These are phyloP conservation scores for Drosophila anomelani DNA, from an alignment of 2,888 invertebrate species.

Conservation along the genomic window DNA sequence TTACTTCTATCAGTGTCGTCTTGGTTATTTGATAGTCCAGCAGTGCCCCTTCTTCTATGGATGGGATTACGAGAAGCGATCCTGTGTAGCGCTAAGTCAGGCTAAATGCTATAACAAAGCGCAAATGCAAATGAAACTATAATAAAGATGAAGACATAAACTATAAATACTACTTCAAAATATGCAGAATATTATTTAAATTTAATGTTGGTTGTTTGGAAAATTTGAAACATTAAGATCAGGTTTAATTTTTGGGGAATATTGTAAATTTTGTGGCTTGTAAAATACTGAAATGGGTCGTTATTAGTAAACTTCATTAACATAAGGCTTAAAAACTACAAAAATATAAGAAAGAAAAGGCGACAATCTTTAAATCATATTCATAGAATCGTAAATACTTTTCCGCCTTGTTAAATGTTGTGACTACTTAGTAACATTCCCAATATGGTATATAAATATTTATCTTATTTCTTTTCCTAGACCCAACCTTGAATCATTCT, in stretches of 20 bases:
- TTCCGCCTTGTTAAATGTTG: too few species aligned
- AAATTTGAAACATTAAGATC: not conserved
- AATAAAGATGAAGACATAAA: not conserved
- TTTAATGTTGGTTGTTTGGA: not conserved
- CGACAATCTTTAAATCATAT: too few species aligned
- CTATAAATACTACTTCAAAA: not conserved
- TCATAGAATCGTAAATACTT: too few species aligned
- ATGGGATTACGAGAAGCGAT: slow-evolving; percentile 78
- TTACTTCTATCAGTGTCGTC: slow-evolving; percentile 80
- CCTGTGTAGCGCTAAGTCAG: slow-evolving; percentile 65
- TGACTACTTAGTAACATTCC: not conserved
- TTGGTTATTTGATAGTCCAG: slow-evolving; percentile 81
- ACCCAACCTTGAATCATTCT: slow-evolving; percentile 15
- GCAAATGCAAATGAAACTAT: slow-evolving; percentile 13
- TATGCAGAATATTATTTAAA: not conserved
- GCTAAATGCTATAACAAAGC: slow-evolving; percentile 66
- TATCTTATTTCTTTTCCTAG: not conserved
- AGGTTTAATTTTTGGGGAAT: not conserved
- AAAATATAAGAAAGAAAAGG: not conserved
- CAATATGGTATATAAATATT: not conserved
- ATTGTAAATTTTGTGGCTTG: too few species aligned
- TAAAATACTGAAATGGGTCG: not conserved
- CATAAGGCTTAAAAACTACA: not conserved
- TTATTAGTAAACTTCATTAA: not conserved
- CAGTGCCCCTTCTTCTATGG: slow-evolving; percentile 82